phyloP scores from a whole-genome alignment of 2,888 invertebrate genomes.

The Monochamus alternatus region DNA sequence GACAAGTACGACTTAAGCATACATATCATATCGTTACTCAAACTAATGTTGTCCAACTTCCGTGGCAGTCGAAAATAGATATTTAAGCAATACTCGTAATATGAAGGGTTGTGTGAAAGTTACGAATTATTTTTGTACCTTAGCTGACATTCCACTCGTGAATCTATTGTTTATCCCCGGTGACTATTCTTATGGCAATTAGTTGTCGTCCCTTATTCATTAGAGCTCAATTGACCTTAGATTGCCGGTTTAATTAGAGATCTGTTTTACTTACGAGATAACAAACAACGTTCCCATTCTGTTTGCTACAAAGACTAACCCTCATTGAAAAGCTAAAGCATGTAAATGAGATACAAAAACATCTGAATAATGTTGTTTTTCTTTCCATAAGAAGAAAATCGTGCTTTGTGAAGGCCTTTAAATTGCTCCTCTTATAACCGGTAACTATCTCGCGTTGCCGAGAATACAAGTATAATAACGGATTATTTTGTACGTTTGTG shows the following conservation, averaged over 20 bases:
- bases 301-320: constrained; percentile 43
- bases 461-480: not conserved
- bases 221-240: constrained; percentile 50
- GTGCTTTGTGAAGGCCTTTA: constrained; percentile 16
- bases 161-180: constrained; percentile 1
- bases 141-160: not conserved
- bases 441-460: not conserved
- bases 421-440: constrained; percentile 5
- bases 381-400: constrained; percentile 28
- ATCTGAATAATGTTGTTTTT: constrained; percentile 35
- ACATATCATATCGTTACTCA: too few species aligned
- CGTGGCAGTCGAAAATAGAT: too few species aligned
- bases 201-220: constrained; percentile 41
- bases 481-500: constrained; percentile 5
- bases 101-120: not conserved
- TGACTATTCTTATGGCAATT: constrained; percentile 23
- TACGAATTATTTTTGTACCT: not conserved
- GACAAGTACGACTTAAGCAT: too few species aligned
- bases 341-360: constrained; percentile 42
- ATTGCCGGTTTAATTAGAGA: constrained; percentile 52
- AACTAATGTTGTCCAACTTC: too few species aligned
- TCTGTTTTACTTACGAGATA: constrained; percentile 50
- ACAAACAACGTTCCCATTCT: constrained; percentile 56
- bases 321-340: constrained; percentile 36
- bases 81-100: too few species aligned